Evolutionary conservation across 2,113 vertebrate genomes (phyloP).

Genomic region (Sapajus apella): DNA sequence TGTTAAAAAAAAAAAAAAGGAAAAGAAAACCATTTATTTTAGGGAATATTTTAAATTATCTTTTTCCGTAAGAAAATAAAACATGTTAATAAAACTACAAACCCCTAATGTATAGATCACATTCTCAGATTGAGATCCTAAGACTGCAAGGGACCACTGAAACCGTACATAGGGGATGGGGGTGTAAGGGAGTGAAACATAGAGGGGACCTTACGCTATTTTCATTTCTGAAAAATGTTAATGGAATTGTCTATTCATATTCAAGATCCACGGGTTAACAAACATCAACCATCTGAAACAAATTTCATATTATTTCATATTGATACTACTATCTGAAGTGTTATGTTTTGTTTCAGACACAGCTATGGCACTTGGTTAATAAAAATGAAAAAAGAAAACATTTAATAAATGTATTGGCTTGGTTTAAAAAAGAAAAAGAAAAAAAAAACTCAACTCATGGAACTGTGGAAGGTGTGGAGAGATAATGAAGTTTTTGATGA

Average conservation of each 20-base stretch:
- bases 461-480: neutral
- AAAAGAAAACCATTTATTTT: neutral
- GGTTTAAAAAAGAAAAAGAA: neutral
- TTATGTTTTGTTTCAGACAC: neutral
- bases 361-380: neutral
- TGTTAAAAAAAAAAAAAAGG: neutral
- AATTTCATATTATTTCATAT: neutral
- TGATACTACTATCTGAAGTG: neutral
- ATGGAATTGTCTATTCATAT: neutral
- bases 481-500: neutral
- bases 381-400: conserved; percentile 2
- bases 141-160: too few species aligned
- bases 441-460: neutral
- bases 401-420: neutral
- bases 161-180: neutral
- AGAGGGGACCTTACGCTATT: neutral
- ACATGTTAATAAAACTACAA: neutral
- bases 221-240: neutral
- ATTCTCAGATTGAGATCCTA: neutral
- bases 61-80: neutral
- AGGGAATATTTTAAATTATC: neutral
- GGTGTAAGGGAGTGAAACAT: fast-evolving
- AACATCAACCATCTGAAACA: neutral
- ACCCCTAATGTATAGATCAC: neutral
- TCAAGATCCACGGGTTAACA: neutral